These are phyloP conservation scores for Rhinoderma darwinii DNA, from an alignment of 2,113 vertebrate species.

Conservation along the genomic window DNA sequence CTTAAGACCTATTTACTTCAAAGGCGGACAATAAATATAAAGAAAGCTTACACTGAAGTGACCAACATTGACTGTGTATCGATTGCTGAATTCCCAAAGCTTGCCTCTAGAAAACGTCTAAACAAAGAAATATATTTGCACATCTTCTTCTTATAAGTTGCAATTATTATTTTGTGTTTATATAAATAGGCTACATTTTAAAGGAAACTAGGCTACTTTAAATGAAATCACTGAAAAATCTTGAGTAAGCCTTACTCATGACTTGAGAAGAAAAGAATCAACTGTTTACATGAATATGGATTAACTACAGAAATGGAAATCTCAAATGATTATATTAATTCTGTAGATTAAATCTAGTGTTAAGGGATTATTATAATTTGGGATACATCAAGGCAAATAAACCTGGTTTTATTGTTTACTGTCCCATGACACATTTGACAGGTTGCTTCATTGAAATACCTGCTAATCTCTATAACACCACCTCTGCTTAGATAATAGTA, in stretches of 20 bases:
- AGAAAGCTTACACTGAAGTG: conserved; percentile 58
- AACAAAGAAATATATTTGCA: conserved; percentile 36
- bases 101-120: conserved; percentile 35
- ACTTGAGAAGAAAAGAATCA: neutral
- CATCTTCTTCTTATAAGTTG: neutral
- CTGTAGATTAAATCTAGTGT: too few relatives aligned
- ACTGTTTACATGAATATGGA: neutral
- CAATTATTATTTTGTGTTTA: conserved; percentile 22
- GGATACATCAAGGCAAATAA: too few relatives aligned
- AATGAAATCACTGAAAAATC: neutral
- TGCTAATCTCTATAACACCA: too few relatives aligned
- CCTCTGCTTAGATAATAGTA: too few relatives aligned
- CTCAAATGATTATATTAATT: neutral
- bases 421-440: too few relatives aligned
- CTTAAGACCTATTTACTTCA: conserved; percentile 70
- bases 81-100: neutral
- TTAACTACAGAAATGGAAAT: neutral
- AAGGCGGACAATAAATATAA: conserved; percentile 64
- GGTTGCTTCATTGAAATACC: too few relatives aligned
- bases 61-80: conserved; percentile 54
- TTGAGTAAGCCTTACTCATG: neutral
- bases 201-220: neutral
- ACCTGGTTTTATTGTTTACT: too few relatives aligned
- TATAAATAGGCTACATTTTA: conserved; percentile 1
- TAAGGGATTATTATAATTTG: too few relatives aligned